Evolutionary conservation across 2,113 vertebrate species (phyloP), one percentile per base, ranked within the genome.

Genomic region (Coreoperca whiteheadi): DNA sequence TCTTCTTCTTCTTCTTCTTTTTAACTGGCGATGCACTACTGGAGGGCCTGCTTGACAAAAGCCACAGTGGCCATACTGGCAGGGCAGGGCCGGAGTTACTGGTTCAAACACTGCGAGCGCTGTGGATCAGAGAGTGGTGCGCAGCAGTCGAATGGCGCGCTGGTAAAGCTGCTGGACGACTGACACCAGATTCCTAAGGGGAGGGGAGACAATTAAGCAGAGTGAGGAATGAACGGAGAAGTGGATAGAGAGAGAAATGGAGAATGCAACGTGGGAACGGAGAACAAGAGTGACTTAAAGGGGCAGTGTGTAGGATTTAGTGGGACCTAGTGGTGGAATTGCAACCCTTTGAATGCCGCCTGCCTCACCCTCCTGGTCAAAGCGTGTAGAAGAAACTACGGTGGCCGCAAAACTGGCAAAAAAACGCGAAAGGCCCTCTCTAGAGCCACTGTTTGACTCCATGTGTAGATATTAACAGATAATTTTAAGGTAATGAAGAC

Each of bases 81-180:
- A 61, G 50, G 69, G 30, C 28, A 6, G 56, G 12, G 37, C 48
- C 25, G 7, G n/a, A 9, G 50, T 61, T 41, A 14, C 11, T 64
- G 43, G 37, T 51, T 54, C 8, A 67, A 61, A 73, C 48, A 48
- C 54, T 3, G 39, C 30, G 63, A 56, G 39, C 6, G 2, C 28
- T 15, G 56, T 5, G 34, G 75, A 66, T 95, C 84, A 95, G 73
- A 94, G 88, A 8, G 92, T 86, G 53, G 92, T 86, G 53, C 85
- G 91, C 64, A 95, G 70, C 53, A 95, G 78, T 8, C 93, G 90
- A 53, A 88, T 61, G 60, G 90, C 87, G 15, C 92, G 88, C 56
- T 95, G 95, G 77, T 91, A 95, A 74, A 96, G 86, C 75, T 94
- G 94, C 82, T 95, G 95, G 75, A 87, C 64, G 11, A 93, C 79